Percentiles rank a stretch among this genome's conserved stretches.
Conservation (phyloP, 2,888 invertebrate species). For the Seira ritae region DNA sequence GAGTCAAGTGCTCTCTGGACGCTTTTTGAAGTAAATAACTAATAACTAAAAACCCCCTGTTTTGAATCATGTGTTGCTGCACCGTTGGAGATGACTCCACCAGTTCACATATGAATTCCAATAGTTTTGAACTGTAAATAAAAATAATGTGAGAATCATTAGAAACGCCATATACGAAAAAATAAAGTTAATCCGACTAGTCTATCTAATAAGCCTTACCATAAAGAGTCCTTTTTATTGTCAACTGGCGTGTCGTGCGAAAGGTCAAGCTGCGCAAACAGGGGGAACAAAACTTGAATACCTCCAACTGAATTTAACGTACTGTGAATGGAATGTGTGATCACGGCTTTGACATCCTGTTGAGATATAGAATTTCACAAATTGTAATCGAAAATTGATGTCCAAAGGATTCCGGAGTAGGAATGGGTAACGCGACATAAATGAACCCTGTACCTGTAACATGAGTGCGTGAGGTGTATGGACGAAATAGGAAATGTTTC, state of each 20-base stretch:
- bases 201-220: too few species aligned
- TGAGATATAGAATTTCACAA: too few species aligned
- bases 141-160: too few species aligned
- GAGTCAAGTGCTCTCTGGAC: constrained; percentile 93
- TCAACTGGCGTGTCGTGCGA: constrained; percentile 90
- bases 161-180: too few species aligned
- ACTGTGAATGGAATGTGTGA: constrained; percentile 99
- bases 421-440: too few species aligned
- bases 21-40: constrained; percentile 97
- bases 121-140: constrained; percentile 87
- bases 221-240: constrained; percentile 91
- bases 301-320: constrained; percentile 99
- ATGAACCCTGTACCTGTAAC: constrained; percentile 84
- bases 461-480: constrained; percentile 99
- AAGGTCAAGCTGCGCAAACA: constrained; percentile 98
- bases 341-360: constrained; percentile 99
- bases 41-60: constrained; percentile 98
- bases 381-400: not conserved
- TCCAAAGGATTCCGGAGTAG: too few species aligned
- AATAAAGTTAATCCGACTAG: too few species aligned
- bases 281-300: constrained; percentile 97
- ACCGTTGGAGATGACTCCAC: constrained; percentile 98
- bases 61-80: constrained; percentile 99
- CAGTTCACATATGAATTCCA: constrained; percentile 97
- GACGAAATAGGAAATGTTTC: constrained; percentile 97